phyloP scores from a whole-genome alignment of 2,113 vertebrate genomes.

The Megaptera novaeangliae region DNA sequence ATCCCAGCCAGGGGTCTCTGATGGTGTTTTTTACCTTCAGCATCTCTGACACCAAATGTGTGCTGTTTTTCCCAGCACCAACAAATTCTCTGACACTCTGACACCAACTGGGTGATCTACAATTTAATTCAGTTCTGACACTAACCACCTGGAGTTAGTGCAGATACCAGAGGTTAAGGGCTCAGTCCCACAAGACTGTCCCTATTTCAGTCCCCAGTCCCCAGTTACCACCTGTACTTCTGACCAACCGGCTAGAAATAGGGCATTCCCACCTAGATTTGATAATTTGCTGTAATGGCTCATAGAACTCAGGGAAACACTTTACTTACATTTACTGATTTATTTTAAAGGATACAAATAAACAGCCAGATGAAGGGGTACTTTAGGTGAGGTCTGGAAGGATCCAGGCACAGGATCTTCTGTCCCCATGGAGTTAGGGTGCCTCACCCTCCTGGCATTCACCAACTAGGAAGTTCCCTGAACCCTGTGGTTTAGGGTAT shows the following conservation, averaged over 20 bases:
- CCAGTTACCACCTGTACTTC: background rate
- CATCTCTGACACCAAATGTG: background rate
- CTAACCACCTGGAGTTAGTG: background rate
- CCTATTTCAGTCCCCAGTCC: background rate
- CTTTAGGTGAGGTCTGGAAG: background rate
- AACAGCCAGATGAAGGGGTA: background rate
- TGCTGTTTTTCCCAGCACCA: background rate
- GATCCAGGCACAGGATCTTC: background rate
- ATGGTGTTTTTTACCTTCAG: background rate
- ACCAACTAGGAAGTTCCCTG: background rate
- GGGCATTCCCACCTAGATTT: background rate
- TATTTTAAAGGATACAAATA: background rate
- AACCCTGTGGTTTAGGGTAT: background rate
- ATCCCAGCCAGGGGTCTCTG: background rate
- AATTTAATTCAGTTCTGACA: background rate
- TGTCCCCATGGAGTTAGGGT: background rate
- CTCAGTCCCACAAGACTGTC: background rate
- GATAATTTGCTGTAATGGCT: background rate
- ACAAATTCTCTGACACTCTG: background rate
- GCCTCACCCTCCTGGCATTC: background rate
- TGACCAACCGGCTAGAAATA: background rate
- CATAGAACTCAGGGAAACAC: background rate
- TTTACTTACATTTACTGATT: background rate
- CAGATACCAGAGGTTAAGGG: background rate
- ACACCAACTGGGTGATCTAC: background rate